A percentile compares a stretch with the other conserved stretches of the same genome.
Conservation (phyloP, 2,113 vertebrate genomes). For the Lates calcarifer region DNA sequence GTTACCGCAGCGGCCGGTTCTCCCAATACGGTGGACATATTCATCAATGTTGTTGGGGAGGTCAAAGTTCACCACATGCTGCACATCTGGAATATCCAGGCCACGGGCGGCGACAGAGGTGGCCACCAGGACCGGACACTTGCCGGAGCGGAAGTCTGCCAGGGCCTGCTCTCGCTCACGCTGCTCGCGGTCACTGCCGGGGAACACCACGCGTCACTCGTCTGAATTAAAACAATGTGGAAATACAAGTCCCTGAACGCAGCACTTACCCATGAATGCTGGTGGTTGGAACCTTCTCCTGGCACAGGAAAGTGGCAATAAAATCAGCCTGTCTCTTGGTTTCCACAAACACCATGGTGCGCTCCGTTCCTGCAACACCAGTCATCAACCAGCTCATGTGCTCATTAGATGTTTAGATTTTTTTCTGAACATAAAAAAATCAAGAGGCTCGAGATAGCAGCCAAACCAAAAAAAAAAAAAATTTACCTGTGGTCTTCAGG, state of each 20-base stretch:
- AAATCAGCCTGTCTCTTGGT: conserved; percentile 96
- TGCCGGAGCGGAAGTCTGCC: conserved; percentile 90
- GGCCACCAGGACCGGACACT: conserved; percentile 91
- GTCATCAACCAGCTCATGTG: neutral
- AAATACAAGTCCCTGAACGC: fast-evolving
- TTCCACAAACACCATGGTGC: conserved; percentile 95
- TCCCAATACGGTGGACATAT: conserved; percentile 95
- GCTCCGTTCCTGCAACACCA: conserved; percentile 83
- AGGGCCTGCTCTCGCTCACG: conserved; percentile 92
- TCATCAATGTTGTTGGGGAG: conserved; percentile 92
- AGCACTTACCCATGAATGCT: conserved; percentile 93
- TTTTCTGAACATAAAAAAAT: too few relatives aligned
- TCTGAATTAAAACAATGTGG: too few relatives aligned
- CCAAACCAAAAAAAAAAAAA: too few relatives aligned
- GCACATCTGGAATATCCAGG: conserved; percentile 94
- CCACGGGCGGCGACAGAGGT: conserved; percentile 96
- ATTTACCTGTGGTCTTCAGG: conserved; percentile 87
- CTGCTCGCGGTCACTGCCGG: conserved; percentile 91
- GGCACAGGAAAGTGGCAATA: conserved; percentile 92
- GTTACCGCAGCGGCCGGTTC: conserved; percentile 96
- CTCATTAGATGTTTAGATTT: too few relatives aligned
- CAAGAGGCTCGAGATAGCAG: neutral
- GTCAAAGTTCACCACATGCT: conserved; percentile 96
- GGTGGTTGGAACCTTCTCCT: conserved; percentile 91
- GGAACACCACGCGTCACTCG: neutral